A percentile compares a stretch with the other conserved stretches of the same genome.
Evolutionary conservation across 2,888 invertebrate genomes (phyloP).

Genomic region (Drosophila colorata): DNA sequence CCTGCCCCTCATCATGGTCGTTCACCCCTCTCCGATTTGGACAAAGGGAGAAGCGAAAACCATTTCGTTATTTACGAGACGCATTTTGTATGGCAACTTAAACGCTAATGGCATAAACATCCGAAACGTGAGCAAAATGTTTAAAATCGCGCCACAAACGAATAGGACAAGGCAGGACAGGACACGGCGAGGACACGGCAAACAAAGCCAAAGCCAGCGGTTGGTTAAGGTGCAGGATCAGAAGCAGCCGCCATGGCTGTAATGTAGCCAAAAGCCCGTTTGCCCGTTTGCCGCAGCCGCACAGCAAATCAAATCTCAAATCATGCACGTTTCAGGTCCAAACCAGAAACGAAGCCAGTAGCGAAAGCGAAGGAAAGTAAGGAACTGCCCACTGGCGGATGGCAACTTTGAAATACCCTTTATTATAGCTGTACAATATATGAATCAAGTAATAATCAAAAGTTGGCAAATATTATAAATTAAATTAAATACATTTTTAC

Average conservation of each 20-base stretch:
- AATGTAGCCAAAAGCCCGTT: conserved; percentile 71
- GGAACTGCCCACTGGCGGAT: background rate
- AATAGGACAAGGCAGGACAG: conserved; percentile 41
- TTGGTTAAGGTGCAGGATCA: conserved; percentile 41
- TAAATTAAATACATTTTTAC: no score
- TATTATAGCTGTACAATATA: no score
- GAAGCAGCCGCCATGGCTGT: conserved; percentile 52
- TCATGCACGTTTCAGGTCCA: conserved; percentile 65
- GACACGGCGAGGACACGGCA: conserved; percentile 4
- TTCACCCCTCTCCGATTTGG: background rate
- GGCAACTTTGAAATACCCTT: conserved; percentile 21
- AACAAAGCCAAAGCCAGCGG: conserved; percentile 27
- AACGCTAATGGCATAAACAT: conserved; percentile 85
- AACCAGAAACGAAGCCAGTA: conserved; percentile 28
- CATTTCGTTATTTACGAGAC: conserved; percentile 75
- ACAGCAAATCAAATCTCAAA: conserved; percentile 79
- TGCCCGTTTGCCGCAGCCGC: conserved; percentile 55
- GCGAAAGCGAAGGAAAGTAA: conserved; percentile 10
- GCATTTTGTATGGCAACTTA: conserved; percentile 82
- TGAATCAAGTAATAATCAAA: no score
- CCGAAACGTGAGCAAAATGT: conserved; percentile 82
- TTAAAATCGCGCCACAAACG: conserved; percentile 60
- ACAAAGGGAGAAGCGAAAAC: conserved; percentile 47
- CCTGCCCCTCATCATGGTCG: background rate
- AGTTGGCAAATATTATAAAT: no score